Conservation (phyloP, 2,797 vertebrate species). For the Ptychadena robeensis region DNA sequence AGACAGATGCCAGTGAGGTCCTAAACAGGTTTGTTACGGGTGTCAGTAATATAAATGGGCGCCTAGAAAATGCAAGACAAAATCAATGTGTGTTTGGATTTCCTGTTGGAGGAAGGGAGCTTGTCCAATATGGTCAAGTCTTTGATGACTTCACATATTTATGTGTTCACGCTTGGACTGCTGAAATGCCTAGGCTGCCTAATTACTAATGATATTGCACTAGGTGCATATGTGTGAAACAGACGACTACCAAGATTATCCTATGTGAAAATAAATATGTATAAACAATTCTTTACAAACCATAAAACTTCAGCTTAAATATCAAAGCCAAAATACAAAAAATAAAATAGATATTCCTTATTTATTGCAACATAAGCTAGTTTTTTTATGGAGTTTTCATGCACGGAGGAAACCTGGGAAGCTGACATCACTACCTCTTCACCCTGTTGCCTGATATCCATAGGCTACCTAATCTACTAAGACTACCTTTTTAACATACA, state of each 20-base stretch:
- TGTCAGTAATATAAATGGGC: conserved; percentile 60
- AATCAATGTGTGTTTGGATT: conserved; percentile 57
- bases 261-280: no score
- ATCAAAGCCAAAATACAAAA: no score
- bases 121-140: conserved; percentile 47
- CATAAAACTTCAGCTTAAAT: not conserved
- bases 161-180: conserved; percentile 48
- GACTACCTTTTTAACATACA: no score
- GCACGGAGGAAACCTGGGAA: no score
- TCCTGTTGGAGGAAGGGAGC: conserved; percentile 32
- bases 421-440: no score
- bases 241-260: not conserved
- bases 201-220: conserved; percentile 45
- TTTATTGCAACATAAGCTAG: no score
- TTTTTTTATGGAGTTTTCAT: no score
- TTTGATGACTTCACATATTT: conserved; percentile 42
- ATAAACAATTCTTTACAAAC: not conserved
- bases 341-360: no score
- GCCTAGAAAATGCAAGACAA: conserved; percentile 50
- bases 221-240: not conserved
- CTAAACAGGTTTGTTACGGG: conserved; percentile 56
- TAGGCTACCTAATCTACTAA: no score
- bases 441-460: no score
- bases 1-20: conserved; percentile 53
- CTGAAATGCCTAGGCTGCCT: conserved; percentile 47